Evolutionary conservation across 2,797 vertebrate species (phyloP).

Genomic region (Oceanodroma leucorhoa): DNA sequence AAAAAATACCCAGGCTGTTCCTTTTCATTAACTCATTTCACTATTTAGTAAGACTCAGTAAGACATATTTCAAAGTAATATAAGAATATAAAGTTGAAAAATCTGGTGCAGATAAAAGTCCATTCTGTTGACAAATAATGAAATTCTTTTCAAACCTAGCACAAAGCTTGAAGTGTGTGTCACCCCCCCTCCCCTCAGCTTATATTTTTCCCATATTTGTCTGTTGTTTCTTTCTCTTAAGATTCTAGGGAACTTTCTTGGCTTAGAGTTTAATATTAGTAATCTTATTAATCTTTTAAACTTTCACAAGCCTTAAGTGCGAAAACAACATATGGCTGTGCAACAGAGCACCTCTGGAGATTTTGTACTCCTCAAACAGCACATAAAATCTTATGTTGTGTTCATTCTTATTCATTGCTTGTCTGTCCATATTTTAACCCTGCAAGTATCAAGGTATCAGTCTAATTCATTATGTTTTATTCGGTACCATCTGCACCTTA

Average conservation of each 20-base stretch:
- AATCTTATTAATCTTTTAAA: conserved; percentile 66
- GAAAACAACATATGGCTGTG: conserved; percentile 61
- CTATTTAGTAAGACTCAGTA: not conserved
- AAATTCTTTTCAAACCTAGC: not conserved
- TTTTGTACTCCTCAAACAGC: conserved; percentile 25
- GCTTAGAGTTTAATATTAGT: conserved; percentile 46
- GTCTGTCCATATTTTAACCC: conserved; percentile 61
- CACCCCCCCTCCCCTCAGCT: rapidly evolving
- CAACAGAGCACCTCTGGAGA: conserved; percentile 52
- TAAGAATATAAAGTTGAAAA: not conserved
- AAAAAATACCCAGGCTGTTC: not conserved
- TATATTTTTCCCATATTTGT: not conserved
- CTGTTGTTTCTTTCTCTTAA: not conserved
- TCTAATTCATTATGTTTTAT: conserved; percentile 61
- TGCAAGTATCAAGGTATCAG: conserved; percentile 49
- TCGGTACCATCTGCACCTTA: conserved; percentile 51
- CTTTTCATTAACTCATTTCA: not conserved
- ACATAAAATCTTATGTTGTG: conserved; percentile 15
- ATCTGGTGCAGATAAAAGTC: not conserved
- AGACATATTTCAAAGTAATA: not conserved
- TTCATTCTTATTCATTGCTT: conserved; percentile 61
- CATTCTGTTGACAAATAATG: not conserved
- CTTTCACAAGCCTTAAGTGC: conserved; percentile 21
- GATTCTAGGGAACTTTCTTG: not conserved
- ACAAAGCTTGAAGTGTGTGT: not conserved